Evolutionary conservation across 2,113 vertebrate species (phyloP).

Genomic region (Numida meleagris): DNA sequence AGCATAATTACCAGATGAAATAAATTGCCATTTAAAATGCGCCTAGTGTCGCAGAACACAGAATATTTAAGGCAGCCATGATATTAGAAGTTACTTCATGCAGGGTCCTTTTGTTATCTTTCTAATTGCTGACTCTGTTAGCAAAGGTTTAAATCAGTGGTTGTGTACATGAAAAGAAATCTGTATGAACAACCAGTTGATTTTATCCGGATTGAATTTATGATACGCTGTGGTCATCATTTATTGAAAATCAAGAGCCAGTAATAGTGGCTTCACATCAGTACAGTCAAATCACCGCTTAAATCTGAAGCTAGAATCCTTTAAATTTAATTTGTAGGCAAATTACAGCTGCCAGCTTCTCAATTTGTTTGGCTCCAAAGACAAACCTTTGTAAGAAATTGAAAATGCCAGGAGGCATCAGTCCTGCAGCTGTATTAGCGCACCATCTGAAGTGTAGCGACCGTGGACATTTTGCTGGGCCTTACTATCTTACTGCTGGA

Average conservation of each 20-base stretch:
- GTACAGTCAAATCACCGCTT: constrained; percentile 29
- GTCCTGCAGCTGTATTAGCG: constrained; percentile 60
- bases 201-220: neutral
- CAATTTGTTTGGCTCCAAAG: constrained; percentile 54
- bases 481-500: neutral
- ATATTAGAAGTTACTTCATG: neutral
- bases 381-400: constrained; percentile 34
- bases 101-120: neutral
- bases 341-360: constrained; percentile 17
- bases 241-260: constrained; percentile 7
- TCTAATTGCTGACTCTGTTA: neutral
- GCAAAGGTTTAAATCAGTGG: constrained; percentile 5
- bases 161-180: neutral
- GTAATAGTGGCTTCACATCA: constrained; percentile 34
- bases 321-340: constrained; percentile 12
- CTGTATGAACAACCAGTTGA: neutral
- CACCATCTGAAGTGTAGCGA: constrained; percentile 38
- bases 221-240: neutral
- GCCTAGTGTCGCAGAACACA: neutral
- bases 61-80: neutral
- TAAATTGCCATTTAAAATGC: neutral
- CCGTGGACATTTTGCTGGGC: constrained; percentile 41
- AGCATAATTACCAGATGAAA: neutral
- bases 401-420: constrained; percentile 63
- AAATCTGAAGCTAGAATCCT: constrained; percentile 22